Base-by-base conservation (phyloP, 2,888 invertebrate genomes). In the Netelia inedita region DNA sequence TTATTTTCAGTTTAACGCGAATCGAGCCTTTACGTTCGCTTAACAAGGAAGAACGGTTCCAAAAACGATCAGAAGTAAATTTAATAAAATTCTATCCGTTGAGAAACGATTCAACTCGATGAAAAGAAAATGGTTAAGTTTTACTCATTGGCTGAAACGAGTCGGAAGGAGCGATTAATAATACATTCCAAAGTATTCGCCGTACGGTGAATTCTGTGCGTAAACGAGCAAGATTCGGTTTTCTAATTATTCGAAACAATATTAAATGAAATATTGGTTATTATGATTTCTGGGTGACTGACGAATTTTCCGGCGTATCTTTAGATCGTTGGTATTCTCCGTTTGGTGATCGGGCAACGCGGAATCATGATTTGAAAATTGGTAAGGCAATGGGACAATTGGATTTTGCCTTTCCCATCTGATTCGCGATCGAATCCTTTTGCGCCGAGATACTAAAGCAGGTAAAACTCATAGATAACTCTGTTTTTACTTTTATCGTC, bases 151-250 rank as follows among this genome's bases (percentile, higher is more conserved):
- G 35, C 1, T 35, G 35, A 35, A 35, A 6, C 35, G 5, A 35
- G 35, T 35, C 6, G 6, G 35, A 35, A 35, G 35, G 35, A 35
- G 35, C 5, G 35, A 35, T 16, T 79, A 23, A 59, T 8, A 66
- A 71, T 71, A 82, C 82, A 82, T 82, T 82, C 82, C 82, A 82
- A n/a, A 57, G 66, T n/a, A 57, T 66, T 59, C 11, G 14, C 57
- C 53, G 68, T 35, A 46, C 9, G 61, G 66, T 28, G 28, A 61
- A 80, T 61, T 35, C 59, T 23, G 41, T 46, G 14, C 43, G 28
- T 3, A 28, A 28, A 43, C 8, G 19, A 5, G 14, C 65, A 65
- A 43, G 3, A 43, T 75, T 65, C 41, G 53, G 41, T 74, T 19
- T 63, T 73, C 65, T 63, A 65, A 41, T 65, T 65, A 61, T 2